phyloP scores from a whole-genome alignment of 1,140 invertebrate genomes.

The Laupala kohalensis region DNA sequence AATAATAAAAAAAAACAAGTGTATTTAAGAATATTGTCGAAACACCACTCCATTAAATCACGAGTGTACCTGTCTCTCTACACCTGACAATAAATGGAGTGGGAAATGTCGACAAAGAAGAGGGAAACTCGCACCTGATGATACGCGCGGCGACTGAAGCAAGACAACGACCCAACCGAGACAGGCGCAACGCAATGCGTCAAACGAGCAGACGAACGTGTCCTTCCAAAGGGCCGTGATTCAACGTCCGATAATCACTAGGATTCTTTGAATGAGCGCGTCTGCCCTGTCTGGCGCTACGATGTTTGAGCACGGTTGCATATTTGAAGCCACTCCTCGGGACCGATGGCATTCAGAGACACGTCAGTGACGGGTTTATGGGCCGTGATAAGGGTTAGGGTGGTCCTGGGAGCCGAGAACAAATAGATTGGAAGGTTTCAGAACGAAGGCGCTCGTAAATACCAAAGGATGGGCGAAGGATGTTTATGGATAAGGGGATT shows the following conservation, averaged over 20 bases:
- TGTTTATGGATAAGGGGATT: too few species aligned
- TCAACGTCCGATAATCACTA: neutral
- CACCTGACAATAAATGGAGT: too few species aligned
- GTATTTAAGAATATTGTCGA: too few species aligned
- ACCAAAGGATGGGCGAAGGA: too few species aligned
- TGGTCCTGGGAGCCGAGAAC: neutral
- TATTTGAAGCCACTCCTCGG: neutral
- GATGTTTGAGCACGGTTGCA: neutral
- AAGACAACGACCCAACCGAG: too few species aligned
- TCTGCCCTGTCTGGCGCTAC: neutral
- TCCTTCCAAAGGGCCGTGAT: neutral
- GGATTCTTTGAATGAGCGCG: neutral
- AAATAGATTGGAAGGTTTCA: neutral
- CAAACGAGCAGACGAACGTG: neutral
- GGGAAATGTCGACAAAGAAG: too few species aligned
- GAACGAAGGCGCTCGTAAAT: too few species aligned
- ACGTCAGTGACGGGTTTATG: too few species aligned
- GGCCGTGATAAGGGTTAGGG: neutral
- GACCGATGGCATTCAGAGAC: neutral
- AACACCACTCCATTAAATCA: too few species aligned
- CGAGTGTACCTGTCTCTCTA: too few species aligned
- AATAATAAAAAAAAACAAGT: too few species aligned
- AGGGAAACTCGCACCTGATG: neutral
- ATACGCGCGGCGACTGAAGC: neutral
- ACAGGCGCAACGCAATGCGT: too few species aligned